A percentile compares a stretch with the other conserved stretches of the same genome.
phyloP scores from a whole-genome alignment of 2,888 invertebrate species.

The Zootermopsis nevadensis region DNA sequence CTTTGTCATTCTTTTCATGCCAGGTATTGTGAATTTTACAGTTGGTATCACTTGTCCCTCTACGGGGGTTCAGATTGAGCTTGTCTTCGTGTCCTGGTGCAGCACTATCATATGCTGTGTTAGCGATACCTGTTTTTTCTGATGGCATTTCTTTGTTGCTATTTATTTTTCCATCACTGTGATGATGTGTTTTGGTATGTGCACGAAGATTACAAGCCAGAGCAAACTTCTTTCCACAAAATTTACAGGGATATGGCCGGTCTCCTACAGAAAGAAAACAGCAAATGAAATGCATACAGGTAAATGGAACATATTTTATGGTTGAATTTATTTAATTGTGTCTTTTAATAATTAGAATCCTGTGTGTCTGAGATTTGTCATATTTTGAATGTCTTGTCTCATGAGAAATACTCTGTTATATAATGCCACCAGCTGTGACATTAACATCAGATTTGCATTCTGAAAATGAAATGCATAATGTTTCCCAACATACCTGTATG shows the following conservation, averaged over 20 bases:
- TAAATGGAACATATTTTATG: background rate
- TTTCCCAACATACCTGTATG: conserved; percentile 62
- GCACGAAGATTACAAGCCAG: conserved; percentile 57
- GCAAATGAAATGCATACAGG: background rate
- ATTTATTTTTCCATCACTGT: background rate
- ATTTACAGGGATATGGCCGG: conserved; percentile 56
- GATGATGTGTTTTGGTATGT: conserved; percentile 50
- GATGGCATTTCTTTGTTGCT: background rate
- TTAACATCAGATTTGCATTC: conserved; percentile 7
- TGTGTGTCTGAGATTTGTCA: conserved; percentile 25
- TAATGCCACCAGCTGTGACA: background rate
- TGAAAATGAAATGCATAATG: background rate
- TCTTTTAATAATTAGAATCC: conserved; percentile 7
- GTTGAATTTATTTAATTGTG: background rate
- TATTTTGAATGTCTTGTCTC: conserved; percentile 4
- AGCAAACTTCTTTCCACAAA: conserved; percentile 58
- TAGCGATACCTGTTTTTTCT: background rate
- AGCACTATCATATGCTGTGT: background rate
- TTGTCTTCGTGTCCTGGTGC: background rate
- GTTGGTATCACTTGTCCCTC: background rate
- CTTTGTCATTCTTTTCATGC: background rate
- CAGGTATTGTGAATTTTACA: conserved; percentile 3
- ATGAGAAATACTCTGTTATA: background rate
- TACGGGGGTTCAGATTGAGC: no score
- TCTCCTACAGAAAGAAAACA: conserved; percentile 59